Conservation (phyloP, 92 coral and sea anemone species). For the Porites cylindrica region DNA sequence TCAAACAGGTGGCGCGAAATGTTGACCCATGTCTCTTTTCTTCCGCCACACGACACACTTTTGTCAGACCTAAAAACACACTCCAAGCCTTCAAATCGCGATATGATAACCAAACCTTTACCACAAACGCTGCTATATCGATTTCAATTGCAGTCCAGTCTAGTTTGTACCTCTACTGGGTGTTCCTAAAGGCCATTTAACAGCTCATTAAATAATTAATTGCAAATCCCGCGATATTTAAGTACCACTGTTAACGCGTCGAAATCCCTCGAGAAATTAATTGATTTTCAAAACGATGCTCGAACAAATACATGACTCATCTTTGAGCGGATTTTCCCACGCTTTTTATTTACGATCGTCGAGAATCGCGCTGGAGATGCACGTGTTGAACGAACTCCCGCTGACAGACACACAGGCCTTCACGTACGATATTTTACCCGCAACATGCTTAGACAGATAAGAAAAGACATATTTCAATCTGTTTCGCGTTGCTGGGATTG, state of each 20-base stretch:
- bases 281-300: conserved; percentile 18
- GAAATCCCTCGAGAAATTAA: conserved; percentile 36
- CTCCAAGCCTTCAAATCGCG: not conserved
- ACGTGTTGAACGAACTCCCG: conserved; percentile 34
- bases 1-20: conserved; percentile 27
- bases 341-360: conserved; percentile 32
- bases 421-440: conserved; percentile 12
- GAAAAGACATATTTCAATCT: conserved; percentile 6
- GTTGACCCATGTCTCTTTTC: not conserved
- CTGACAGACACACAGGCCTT: conserved; percentile 16
- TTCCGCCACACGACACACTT: conserved; percentile 38
- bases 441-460: not conserved
- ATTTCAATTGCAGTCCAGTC: not conserved
- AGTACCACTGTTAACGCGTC: not conserved
- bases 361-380: not conserved
- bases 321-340: conserved; percentile 43
- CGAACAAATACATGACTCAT: conserved; percentile 13
- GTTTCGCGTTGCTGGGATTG: conserved; percentile 1
- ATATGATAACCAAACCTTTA: not conserved
- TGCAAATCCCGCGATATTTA: not conserved
- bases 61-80: not conserved
- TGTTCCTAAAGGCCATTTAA: conserved; percentile 10
- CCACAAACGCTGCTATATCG: not conserved
- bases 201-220: conserved; percentile 31
- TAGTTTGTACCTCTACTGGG: not conserved